A percentile compares a stretch with the other conserved stretches of the same genome.
These are phyloP conservation scores for Lonchura striata DNA, from an alignment of 2,113 vertebrate species.

Conservation along the genomic window DNA sequence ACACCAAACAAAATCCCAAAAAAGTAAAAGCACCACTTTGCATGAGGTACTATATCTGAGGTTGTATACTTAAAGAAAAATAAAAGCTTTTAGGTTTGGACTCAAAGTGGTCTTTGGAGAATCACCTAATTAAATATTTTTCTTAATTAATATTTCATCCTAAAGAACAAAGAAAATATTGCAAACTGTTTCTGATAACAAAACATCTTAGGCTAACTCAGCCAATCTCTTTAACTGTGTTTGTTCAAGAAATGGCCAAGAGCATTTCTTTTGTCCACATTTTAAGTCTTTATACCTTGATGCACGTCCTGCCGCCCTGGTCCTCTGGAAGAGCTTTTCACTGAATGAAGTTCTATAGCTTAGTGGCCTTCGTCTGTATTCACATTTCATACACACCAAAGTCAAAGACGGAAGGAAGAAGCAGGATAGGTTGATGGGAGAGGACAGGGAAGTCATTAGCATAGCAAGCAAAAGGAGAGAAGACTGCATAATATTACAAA, in stretches of 20 bases:
- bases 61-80: background rate
- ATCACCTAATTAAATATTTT: background rate
- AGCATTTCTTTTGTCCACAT: background rate
- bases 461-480: slow-evolving; percentile 68
- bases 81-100: background rate
- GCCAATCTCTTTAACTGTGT: background rate
- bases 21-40: background rate
- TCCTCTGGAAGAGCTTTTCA: slow-evolving; percentile 93
- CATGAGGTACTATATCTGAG: background rate
- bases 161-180: background rate
- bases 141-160: background rate
- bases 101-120: background rate
- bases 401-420: slow-evolving; percentile 65
- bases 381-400: slow-evolving; percentile 69
- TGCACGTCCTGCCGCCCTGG: slow-evolving; percentile 85
- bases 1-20: background rate
- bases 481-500: slow-evolving; percentile 55
- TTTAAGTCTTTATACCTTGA: slow-evolving; percentile 80
- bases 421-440: slow-evolving; percentile 54
- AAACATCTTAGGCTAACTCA: background rate
- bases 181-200: background rate
- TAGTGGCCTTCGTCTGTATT: slow-evolving; percentile 86
- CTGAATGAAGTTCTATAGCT: slow-evolving; percentile 88
- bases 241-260: background rate
- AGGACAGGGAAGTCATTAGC: slow-evolving; percentile 76